Evolutionary conservation across 2,797 vertebrate genomes (phyloP).

Genomic region (Limnodromus scolopaceus): DNA sequence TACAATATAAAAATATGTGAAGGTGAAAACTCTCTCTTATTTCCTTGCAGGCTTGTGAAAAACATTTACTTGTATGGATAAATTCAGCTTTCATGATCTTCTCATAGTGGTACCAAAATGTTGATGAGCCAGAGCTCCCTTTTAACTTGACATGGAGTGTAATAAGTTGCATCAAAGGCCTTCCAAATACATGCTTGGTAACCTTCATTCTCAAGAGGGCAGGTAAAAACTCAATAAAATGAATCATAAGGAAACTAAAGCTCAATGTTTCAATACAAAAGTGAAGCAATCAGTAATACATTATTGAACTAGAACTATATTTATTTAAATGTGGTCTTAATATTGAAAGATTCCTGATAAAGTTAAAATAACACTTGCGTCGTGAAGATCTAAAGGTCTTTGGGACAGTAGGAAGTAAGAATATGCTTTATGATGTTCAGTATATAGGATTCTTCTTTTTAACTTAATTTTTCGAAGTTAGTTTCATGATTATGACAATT

Average conservation of each 20-base stretch:
- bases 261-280: background rate
- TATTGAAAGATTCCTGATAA: background rate
- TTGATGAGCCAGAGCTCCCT: background rate
- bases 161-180: background rate
- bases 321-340: background rate
- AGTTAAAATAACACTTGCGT: background rate
- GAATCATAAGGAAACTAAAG: background rate
- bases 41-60: background rate
- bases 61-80: background rate
- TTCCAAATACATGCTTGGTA: background rate
- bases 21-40: background rate
- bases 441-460: background rate
- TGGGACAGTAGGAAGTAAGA: background rate
- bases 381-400: background rate
- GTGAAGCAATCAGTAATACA: background rate
- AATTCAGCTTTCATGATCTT: background rate
- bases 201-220: background rate
- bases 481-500: background rate
- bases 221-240: background rate
- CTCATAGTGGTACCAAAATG: background rate
- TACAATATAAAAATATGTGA: background rate
- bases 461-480: background rate
- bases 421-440: background rate
- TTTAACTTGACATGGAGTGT: background rate
- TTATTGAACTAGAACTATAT: background rate